Evolutionary conservation across 35 echinoderm and acorn worm genomes (phyloP), one percentile per base, ranked within the genome.

Genomic region (Lytechinus variegatus): DNA sequence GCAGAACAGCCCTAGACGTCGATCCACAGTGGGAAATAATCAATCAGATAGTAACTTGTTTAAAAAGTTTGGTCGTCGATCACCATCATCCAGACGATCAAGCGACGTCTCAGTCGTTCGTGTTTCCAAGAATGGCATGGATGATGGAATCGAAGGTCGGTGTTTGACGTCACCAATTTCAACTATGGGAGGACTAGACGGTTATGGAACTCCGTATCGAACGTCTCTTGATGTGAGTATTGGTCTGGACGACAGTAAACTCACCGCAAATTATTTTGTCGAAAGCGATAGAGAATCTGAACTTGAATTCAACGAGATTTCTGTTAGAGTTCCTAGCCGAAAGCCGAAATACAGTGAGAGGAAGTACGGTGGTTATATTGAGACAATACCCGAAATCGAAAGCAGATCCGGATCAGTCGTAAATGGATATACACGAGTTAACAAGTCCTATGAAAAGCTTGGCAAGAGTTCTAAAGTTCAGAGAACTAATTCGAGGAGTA

Each of bases 321-420:
- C 88, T 14, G 88, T 90, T 44, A 19, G 88, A 29, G 88, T 90
- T 9, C 88, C 88, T 3, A 90, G 16, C 52, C 28, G 29, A 14
- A 90, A 90, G 52, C 52, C 52, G 16, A 90, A 90, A 54, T 54
- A 90, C 88, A 90, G 27, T 27, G 54, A 54, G 10, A 33, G 92
- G 28, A 93, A 93, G 28, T 93, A 93, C 24, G 54, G 92, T 8
- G 92, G 92, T 28, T 93, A 24, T 27, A 93, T 93, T 27, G 92
- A 93, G 28, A 54, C 92, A 3, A 93, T 93, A 54, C 92, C 92
- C 54, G 92, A 93, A 54, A 57, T 93, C 52, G 92, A 93, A 10
- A 93, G 92, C 54, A n/a, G 92, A 54, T 27, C 92, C 24, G 88
- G 29, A 52, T 90, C 88, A 14, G 88, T 90, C 88, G 28, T 90